Percentiles rank a stretch among this genome's conserved stretches.
Conservation (phyloP, 2,113 vertebrate genomes). For the Neogobius melanostomus region DNA sequence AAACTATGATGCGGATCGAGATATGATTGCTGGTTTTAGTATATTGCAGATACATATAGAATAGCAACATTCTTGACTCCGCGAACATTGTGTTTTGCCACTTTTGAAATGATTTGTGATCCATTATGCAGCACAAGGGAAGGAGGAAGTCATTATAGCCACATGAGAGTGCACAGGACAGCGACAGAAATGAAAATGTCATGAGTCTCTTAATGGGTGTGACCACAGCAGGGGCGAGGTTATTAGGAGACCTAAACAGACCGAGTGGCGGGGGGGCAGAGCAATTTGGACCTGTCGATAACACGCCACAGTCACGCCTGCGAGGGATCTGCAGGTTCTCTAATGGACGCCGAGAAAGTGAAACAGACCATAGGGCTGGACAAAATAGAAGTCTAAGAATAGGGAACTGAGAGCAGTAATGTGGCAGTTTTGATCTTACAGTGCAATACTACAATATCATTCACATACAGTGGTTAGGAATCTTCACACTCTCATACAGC, state of each 20-base stretch:
- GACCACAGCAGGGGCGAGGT: slow-evolving; percentile 42
- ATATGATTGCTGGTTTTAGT: no score
- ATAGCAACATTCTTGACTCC: neutral
- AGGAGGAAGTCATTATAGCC: slow-evolving; percentile 11
- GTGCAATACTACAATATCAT: slow-evolving; percentile 2
- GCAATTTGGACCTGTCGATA: slow-evolving; percentile 5
- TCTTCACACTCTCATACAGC: no score
- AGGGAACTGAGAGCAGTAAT: slow-evolving; percentile 13
- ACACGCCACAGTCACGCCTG: slow-evolving; percentile 1
- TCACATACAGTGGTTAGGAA: no score
- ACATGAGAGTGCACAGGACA: slow-evolving; percentile 12
- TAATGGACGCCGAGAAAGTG: neutral
- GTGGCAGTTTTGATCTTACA: slow-evolving; percentile 42
- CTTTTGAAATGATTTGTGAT: no score
- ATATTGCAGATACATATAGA: no score
- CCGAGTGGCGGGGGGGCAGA: slow-evolving; percentile 21
- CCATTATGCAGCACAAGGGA: no score
- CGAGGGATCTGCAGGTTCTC: neutral
- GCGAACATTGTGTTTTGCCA: neutral
- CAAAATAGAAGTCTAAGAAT: neutral
- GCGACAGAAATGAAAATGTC: slow-evolving; percentile 50
- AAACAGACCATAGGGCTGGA: neutral
- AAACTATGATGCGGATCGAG: no score
- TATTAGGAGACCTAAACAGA: slow-evolving; percentile 41
- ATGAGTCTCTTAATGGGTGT: slow-evolving; percentile 46